Evolutionary conservation across 2,888 invertebrate genomes (phyloP).

Genomic region (Enchytraeus crypticus): DNA sequence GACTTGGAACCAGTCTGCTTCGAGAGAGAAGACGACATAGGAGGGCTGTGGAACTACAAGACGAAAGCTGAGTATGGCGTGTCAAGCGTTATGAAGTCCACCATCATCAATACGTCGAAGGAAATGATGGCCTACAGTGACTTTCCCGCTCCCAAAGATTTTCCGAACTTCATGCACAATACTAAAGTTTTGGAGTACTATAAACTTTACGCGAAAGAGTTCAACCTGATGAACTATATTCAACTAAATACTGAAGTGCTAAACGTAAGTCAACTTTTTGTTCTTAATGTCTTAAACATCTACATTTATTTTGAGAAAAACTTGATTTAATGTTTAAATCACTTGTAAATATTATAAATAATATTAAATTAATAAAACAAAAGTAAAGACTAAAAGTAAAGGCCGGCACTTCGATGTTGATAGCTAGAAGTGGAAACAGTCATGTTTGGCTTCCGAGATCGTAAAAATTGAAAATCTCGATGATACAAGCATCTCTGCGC

Average conservation of each 20-base stretch:
- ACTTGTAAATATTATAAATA: too few species aligned
- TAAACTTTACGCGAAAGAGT: constrained; percentile 38
- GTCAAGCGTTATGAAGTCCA: constrained; percentile 40
- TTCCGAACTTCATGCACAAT: too few species aligned
- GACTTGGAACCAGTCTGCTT: constrained; percentile 39
- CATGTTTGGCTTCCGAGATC: too few species aligned
- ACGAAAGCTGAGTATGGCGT: constrained; percentile 16
- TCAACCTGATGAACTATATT: constrained; percentile 35
- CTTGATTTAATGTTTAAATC: too few species aligned
- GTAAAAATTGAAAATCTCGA: too few species aligned
- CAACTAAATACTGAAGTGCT: constrained; percentile 33
- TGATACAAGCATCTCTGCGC: too few species aligned
- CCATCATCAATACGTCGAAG: constrained; percentile 40
- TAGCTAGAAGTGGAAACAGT: too few species aligned
- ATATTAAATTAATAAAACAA: too few species aligned
- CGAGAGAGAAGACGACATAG: constrained; percentile 35
- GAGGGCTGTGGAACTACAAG: constrained; percentile 41
- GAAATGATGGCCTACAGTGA: constrained; percentile 45
- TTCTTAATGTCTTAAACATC: constrained; percentile 37
- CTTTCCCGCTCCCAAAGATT: constrained; percentile 43
- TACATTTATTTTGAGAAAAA: too few species aligned
- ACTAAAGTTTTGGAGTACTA: constrained; percentile 45
- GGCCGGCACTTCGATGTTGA: too few species aligned
- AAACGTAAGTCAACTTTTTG: constrained; percentile 28
- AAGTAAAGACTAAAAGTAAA: too few species aligned